Base-by-base conservation (phyloP, 2,113 vertebrate genomes). In the Propithecus coquereli region DNA sequence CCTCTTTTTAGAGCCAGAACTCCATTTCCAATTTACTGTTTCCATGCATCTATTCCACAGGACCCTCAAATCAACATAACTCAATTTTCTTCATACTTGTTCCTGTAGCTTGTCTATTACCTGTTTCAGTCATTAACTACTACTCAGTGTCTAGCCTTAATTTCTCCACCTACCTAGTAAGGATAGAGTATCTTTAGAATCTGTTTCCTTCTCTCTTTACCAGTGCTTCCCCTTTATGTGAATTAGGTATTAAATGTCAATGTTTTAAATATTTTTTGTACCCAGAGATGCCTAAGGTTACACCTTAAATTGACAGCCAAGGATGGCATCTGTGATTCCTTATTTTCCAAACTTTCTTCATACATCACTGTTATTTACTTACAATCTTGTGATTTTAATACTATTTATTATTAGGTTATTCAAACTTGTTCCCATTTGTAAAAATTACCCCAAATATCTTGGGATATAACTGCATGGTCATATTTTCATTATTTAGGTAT, bases 331-430 rank as follows among this genome's bases (percentile, higher is more conserved):
- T 57, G 20, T 79, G 50, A 76, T 37, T 87, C 17, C 32, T 89
- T 81, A 45, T 57, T 96, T 96, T 91, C 57, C n/a, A 52, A 8
- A 52, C 37, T 88, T 88, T 87, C 50, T 92, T 87, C 22, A 45
- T 22, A 79, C 87, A 86, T 17, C 66, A 65, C 30, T 71, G 40
- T 73, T 79, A 71, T 82, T 94, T 94, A 79, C 22, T 16, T 52
- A 91, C 11, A 61, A 12, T 45, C 25, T 68, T 91, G 23, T 81
- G 40, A 20, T 84, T 91, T 93, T 88, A 61, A 23, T 91, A 61
- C 23, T 54, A 9, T 80, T 73, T 57, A 61, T 59, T 88, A 66
- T 59, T 88, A 59, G 16, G 2, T 92, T 88, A 94, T 94, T 83
- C 74, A 71, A 76, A 82, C 40, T 73, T 77, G 34, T 77, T 90